A percentile compares a stretch with the other conserved stretches of the same genome.
Evolutionary conservation across 2,113 vertebrate species (phyloP).

Genomic region (Saccopteryx leptura): DNA sequence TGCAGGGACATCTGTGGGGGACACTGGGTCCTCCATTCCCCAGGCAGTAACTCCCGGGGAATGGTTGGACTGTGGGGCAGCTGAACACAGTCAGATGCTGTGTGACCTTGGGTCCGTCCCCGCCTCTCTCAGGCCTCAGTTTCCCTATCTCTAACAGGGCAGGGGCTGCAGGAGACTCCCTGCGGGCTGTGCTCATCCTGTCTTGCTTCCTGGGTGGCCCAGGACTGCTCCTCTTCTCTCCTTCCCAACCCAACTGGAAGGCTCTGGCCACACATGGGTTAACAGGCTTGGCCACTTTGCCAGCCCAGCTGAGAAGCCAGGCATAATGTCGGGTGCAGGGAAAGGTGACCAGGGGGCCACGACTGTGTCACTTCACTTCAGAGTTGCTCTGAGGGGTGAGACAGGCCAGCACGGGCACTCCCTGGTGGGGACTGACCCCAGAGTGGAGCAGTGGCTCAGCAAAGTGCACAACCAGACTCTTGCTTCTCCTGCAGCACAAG

Average conservation of each 20-base stretch:
- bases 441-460: not conserved
- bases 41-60: not conserved
- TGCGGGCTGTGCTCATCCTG: not conserved
- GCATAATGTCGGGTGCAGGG: not conserved
- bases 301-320: not conserved
- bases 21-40: not conserved
- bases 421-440: not conserved
- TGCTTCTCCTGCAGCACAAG: not conserved
- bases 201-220: accelerated
- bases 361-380: not conserved
- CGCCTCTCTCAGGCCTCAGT: not conserved
- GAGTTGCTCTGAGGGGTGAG: not conserved
- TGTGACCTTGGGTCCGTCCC: constrained; percentile 43
- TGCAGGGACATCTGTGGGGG: not conserved
- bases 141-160: not conserved
- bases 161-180: not conserved
- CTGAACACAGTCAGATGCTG: not conserved
- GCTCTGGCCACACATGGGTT: not conserved
- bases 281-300: not conserved
- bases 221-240: not conserved
- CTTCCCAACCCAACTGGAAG: not conserved
- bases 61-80: not conserved
- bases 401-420: not conserved
- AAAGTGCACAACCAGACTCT: not conserved
- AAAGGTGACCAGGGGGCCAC: not conserved